A percentile compares a stretch with the other conserved stretches of the same genome.
phyloP scores from a whole-genome alignment of 2,797 vertebrate genomes.

The Sciaenops ocellatus region DNA sequence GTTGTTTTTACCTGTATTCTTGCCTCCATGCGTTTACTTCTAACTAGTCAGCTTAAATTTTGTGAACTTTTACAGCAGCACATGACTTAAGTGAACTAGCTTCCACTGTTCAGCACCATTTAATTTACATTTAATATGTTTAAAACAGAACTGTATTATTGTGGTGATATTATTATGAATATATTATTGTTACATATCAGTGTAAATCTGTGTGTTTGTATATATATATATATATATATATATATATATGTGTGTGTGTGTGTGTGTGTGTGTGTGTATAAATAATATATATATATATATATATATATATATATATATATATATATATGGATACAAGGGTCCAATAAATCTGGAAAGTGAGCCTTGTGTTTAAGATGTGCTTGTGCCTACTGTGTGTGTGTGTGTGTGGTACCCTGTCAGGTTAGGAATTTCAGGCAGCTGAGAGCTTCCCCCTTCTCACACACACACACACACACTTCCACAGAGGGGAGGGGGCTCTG shows the following conservation, averaged over 20 bases:
- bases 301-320: too few species aligned
- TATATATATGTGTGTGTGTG: too few species aligned
- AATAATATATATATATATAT: too few species aligned
- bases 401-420: slow-evolving; percentile 52
- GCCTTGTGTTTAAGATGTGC: neutral
- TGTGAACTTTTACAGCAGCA: neutral
- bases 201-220: neutral
- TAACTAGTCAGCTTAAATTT: neutral
- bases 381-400: neutral
- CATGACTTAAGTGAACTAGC: neutral
- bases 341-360: neutral
- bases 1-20: neutral
- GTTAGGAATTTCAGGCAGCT: slow-evolving; percentile 74
- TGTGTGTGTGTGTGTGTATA: too few species aligned
- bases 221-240: too few species aligned
- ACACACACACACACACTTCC: neutral
- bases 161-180: too few species aligned
- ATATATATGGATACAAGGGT: too few species aligned
- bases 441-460: slow-evolving; percentile 41
- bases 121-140: neutral
- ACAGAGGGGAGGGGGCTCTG: slow-evolving; percentile 10
- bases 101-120: neutral
- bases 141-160: neutral
- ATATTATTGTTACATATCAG: too few species aligned
- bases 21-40: neutral